Conservation (phyloP, 2,888 invertebrate genomes). For the Spodoptera exigua region DNA sequence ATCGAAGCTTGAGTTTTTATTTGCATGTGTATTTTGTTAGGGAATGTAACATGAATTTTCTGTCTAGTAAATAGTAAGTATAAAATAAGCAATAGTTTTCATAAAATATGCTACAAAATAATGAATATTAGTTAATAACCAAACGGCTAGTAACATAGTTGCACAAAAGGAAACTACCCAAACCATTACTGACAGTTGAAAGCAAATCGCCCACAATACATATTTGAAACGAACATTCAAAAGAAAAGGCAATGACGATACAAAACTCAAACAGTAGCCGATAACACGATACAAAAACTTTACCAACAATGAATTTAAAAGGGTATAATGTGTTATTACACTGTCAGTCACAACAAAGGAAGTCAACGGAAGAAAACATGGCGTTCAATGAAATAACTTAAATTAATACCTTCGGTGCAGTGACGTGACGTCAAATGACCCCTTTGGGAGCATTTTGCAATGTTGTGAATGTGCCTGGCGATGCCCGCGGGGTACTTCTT, state of each 20-base stretch:
- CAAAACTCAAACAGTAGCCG: conserved; percentile 47
- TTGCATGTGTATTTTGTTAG: too few species aligned
- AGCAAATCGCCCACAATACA: conserved; percentile 19
- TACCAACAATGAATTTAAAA: conserved; percentile 47
- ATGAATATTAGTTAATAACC: neutral
- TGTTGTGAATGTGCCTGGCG: conserved; percentile 39
- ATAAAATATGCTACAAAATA: too few species aligned
- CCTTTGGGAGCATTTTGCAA: conserved; percentile 49
- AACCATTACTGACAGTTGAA: conserved; percentile 12
- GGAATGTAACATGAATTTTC: too few species aligned
- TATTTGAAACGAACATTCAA: conserved; percentile 23
- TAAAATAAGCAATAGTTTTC: too few species aligned
- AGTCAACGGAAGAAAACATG: conserved; percentile 45
- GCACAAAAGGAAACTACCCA: conserved; percentile 11
- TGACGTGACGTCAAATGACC: conserved; percentile 61
- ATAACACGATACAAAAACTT: conserved; percentile 46
- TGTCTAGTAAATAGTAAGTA: too few species aligned
- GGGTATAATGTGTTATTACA: conserved; percentile 49
- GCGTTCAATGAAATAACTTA: conserved; percentile 61
- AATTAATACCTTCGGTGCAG: conserved; percentile 68
- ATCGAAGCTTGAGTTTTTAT: too few species aligned
- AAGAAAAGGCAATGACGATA: conserved; percentile 39
- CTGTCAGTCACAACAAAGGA: conserved; percentile 53
- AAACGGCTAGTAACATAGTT: conserved; percentile 14
- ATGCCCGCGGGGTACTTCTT: conserved; percentile 45